Base-by-base conservation (phyloP, 2,113 vertebrate species). In the Acrocephalus arundinaceus region DNA sequence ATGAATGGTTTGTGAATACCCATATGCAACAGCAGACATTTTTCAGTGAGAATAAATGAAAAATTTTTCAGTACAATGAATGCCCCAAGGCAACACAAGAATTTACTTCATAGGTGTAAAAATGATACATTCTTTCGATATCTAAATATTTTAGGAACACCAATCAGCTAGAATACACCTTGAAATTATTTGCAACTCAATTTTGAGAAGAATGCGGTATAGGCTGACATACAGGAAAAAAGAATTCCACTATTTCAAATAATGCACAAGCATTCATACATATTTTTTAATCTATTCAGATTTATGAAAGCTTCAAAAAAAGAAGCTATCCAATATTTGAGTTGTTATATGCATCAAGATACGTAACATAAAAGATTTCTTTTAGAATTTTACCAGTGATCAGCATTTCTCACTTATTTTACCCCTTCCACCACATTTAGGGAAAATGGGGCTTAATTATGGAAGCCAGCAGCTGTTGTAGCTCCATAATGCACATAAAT, bases 401-500 rank as follows among this genome's bases (percentile, higher is more conserved):
- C 57, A 91, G 54, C 74, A 92, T 31, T 82, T 95, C 31, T 77
- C 49, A 67, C 46, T 91, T 85, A 68, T 46, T 94, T 86, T 79
- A 89, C 62, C 58, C 63, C 33, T 84, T 37, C 45, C 52, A 41
- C 39, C 54, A 87, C 84, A 89, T 68, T 89, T 81, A 94, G 77
- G 77, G 93, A 93, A 95, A 92, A 85, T 59, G 57, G 45, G 66
- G 45, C 74, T 79, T 94, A 88, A 68, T 89, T 91, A 78, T n/a
- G 27, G 66, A 94, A 94, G 52, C 58, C 30, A 89, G 73, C 80
- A 93, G 94, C 79, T 93, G 92, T 68, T 93, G 83, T 49, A 90
- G 57, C 70, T 90, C 86, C 37, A 12, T 41, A 95, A 81, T 37
- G 79, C 61, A 75, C 48, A 81, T 43, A 78, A 94, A 88, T 79